Evolutionary conservation across 2,113 vertebrate species (phyloP), one percentile per base, ranked within the genome.

Genomic region (Zapornia atra): DNA sequence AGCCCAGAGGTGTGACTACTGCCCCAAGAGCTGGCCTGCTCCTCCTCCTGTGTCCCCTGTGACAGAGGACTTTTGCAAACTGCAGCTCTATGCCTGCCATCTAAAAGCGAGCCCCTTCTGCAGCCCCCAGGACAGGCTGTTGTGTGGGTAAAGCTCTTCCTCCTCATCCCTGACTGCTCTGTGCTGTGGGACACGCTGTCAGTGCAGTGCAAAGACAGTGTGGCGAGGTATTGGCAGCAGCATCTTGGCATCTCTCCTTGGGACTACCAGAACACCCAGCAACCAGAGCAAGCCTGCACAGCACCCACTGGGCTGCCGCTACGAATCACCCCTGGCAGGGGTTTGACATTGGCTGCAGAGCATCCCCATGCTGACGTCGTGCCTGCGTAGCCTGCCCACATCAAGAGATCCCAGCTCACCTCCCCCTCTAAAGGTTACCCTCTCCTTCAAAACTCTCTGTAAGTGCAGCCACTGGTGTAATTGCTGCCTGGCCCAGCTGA

Each of bases 141-240:
- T 25, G 16, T 48, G 15, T 0, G 1, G 18, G 3, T 11, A 11
- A 51, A 80, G 44, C 10, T 13, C 48, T 59, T 76, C 53, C 54
- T 92, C 15, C 31, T 59, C 77, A 36, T 24, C 24, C 10, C 50
- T 8, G 3, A 12, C 0, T 1, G 0, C 14, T 33, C 36, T 1
- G 13, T 17, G 46, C n/a, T 15, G 44, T 0, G 7, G 25, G 29
- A 28, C 38, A 1, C 0, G 10, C 69, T 18, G 82, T 6, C 15
- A 10, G 19, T 1, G 1, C 36, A 6, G 53, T 0, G 38, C 8
- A 1, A 46, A 26, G 79, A 21, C 1, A 31, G n/a, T 2, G 0
- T 2, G 28, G 63, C 3, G 11, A 18, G 50, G 10, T 2, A 28
- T 60, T 7, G 87, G 48, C 68, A 33, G 78, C 48, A 26, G 51